Base-by-base conservation (phyloP, 1,140 invertebrate genomes). In the Microplitis demolitor region DNA sequence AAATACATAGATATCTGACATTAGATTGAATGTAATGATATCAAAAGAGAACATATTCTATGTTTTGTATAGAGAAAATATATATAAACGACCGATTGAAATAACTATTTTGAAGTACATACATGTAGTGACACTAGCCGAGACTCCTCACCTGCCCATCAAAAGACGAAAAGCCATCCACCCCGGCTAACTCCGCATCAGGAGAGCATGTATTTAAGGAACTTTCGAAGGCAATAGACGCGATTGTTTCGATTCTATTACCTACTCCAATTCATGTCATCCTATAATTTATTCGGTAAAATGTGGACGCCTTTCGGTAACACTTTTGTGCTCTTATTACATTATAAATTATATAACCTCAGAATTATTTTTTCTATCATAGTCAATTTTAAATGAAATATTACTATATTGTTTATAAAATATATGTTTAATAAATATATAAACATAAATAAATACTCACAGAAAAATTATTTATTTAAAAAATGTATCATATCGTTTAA, bases 61-160 rank as follows among this genome's bases (percentile, higher is more conserved):
- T 24, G 24, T 24, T 24, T 1, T 24, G 24, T 24, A 54, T 14
- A 14, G 53, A 5, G n/a, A 24, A 58, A 31, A 11, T 58, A 58
- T 58, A 58, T 16, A 6, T 58, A 58, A 58, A 24, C 56, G 8
- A 9, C 56, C 56, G 60, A 45, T 16, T n/a, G 39, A 6, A 14
- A 16, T 37, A 56, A 4, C 50, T n/a, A 31, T 34, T 14, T 33
- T 6, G 61, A 16, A 34, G 39, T 24, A n/a, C 56, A 16, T 61
- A 64, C 53, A 54, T 61, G 63, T 74, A 71, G 86, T 87, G 84
- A 87, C 85, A 86, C 83, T 84, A 84, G 83, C 85, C 82, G 84
- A 86, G 84, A 85, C 85, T 85, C 84, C 84, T 87, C 86, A 87
- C 85, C 86, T 87, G 86, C 86, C 86, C 84, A 85, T 87, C 85